Percentiles rank a stretch among this genome's conserved stretches.
Conservation (phyloP, 1,140 invertebrate species). For the Pomacea maculata region DNA sequence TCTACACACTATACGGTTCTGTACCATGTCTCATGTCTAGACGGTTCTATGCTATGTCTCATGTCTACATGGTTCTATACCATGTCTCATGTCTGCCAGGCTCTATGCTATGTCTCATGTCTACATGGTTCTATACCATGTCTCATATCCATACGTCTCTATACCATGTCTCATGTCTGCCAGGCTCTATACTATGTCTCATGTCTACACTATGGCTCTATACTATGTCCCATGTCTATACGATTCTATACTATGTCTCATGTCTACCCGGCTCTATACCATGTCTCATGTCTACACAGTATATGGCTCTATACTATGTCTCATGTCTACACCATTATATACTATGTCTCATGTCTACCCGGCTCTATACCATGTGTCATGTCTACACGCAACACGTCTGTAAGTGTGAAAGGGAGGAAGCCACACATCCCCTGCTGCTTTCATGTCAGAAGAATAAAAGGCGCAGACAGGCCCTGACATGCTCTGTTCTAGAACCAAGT, state of each 20-base stretch:
- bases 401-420: too few relatives aligned
- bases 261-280: too few relatives aligned
- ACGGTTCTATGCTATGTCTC: neutral
- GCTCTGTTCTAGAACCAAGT: neutral
- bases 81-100: neutral
- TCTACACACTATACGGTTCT: too few relatives aligned
- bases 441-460: too few relatives aligned
- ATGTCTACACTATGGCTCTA: too few relatives aligned
- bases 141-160: neutral
- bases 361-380: conserved; percentile 5
- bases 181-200: neutral
- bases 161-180: neutral
- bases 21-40: too few relatives aligned
- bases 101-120: neutral
- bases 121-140: neutral
- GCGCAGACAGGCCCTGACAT: too few relatives aligned
- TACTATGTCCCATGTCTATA: neutral
- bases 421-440: too few relatives aligned
- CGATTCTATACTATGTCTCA: too few relatives aligned
- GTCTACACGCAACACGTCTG: conserved; percentile 2
- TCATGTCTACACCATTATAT: neutral
- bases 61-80: neutral
- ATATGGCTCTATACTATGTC: neutral
- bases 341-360: neutral
- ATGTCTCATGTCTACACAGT: neutral